phyloP scores from a whole-genome alignment of 2,113 vertebrate genomes.

The Ornithorhynchus anatinus region DNA sequence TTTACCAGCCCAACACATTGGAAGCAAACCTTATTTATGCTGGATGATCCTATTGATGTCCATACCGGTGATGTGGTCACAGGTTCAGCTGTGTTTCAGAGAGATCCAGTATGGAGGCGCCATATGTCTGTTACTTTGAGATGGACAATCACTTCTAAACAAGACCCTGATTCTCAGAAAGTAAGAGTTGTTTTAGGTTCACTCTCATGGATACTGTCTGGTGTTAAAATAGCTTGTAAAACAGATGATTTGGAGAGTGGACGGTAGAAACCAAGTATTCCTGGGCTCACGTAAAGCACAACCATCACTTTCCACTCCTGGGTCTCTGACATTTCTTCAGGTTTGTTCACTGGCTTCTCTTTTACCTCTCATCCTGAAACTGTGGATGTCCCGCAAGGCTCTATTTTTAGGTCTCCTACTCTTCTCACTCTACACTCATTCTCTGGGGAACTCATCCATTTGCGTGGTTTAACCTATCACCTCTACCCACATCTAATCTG shows the following conservation, averaged over 20 bases:
- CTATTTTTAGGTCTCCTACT: too few species aligned
- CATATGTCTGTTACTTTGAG: conserved; percentile 78
- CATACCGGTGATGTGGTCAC: conserved; percentile 62
- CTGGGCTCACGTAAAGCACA: too few species aligned
- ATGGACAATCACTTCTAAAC: conserved; percentile 66
- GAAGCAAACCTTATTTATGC: conserved; percentile 86
- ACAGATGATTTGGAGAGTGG: neutral
- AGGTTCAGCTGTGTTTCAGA: conserved; percentile 65
- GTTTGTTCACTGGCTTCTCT: too few species aligned
- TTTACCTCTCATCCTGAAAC: too few species aligned
- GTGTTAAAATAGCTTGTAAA: neutral
- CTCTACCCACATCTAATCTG: too few species aligned
- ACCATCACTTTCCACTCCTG: too few species aligned
- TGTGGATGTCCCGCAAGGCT: too few species aligned
- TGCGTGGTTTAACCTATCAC: too few species aligned
- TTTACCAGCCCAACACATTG: conserved; percentile 83
- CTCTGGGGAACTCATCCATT: too few species aligned
- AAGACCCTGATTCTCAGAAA: conserved; percentile 44
- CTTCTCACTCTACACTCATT: too few species aligned
- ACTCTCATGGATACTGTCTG: neutral
- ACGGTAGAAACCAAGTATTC: too few species aligned
- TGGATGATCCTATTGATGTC: conserved; percentile 71
- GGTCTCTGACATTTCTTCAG: too few species aligned
- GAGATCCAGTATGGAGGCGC: conserved; percentile 79
- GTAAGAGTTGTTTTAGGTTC: conserved; percentile 37